Evolutionary conservation across 2,113 vertebrate genomes (phyloP), one percentile per base, ranked within the genome.

Genomic region (Fukomys damarensis): DNA sequence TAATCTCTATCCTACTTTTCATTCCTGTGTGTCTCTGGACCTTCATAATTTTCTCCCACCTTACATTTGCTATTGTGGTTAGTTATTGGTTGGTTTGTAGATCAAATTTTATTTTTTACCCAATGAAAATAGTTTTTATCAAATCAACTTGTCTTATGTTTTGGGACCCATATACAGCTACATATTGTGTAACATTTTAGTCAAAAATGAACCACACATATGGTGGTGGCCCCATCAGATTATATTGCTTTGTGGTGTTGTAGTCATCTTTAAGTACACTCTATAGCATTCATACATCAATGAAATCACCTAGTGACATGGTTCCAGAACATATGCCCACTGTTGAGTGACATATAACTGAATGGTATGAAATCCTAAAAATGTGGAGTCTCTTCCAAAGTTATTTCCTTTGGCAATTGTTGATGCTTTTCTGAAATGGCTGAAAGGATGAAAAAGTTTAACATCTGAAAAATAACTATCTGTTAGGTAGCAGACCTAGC

Each of bases 71-170:
- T 80, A 3, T 68, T 86, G 72, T 72, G 49, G 54, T 85, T 56
- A 49, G 49, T 70, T 68, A 22, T 68, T 87, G 30, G 19, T 74
- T 76, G 22, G 43, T 76, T 52, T 58, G 30, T 86, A 58, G 61
- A 76, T 79, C 58, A 68, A 24, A 35, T 68, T 97, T 95, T 87
- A 88, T 93, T 88, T 65, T 85, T 80, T 92, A 65, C 30, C 56
- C 63, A 76, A 95, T 14, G 70, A 95, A 95, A 89, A 49, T 38
- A 63, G 12, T 95, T 84, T 94, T 52, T 35, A 85, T 95, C 74
- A 92, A 83, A 74, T 79, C 86, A 85, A 66, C 38, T 59, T 89
- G 54, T 56, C 26, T 81, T 89, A 41, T 81, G 65, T 82, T 85
- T 94, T 76, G 52, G n/a, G n/a, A 89, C 56, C 46, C 66, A 54